Percentiles rank a stretch among this genome's conserved stretches.
Conservation (phyloP, 2,797 vertebrate genomes). For the Tadarida brasiliensis region DNA sequence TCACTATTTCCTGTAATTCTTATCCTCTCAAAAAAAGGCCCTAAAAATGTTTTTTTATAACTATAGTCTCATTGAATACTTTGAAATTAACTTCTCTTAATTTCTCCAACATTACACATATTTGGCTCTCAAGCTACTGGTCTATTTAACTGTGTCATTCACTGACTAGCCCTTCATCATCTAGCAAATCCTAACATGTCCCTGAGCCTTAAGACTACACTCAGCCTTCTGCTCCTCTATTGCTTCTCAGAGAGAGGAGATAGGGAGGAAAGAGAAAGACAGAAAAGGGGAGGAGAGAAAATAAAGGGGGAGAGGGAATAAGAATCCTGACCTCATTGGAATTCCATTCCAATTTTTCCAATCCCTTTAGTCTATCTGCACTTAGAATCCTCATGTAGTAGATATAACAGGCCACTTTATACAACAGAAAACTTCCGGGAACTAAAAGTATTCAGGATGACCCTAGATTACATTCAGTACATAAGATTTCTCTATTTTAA, state of each 20-base stretch:
- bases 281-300: neutral
- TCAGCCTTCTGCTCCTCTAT: neutral
- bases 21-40: neutral
- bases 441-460: neutral
- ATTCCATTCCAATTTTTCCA: neutral
- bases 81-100: neutral
- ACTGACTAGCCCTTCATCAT: neutral
- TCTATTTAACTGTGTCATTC: neutral
- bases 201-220: neutral
- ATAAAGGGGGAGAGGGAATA: neutral
- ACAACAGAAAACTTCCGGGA: neutral
- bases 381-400: neutral
- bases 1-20: neutral
- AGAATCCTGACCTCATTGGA: neutral
- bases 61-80: neutral
- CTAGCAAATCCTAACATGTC: neutral
- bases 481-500: neutral
- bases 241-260: neutral
- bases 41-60: neutral
- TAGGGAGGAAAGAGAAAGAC: accelerated
- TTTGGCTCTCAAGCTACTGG: neutral
- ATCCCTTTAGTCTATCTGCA: neutral
- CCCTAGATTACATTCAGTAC: neutral
- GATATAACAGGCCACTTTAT: neutral
- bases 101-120: neutral